These are phyloP conservation scores for Tychaedon coryphoeus DNA, from an alignment of 2,113 vertebrate genomes.

Conservation along the genomic window DNA sequence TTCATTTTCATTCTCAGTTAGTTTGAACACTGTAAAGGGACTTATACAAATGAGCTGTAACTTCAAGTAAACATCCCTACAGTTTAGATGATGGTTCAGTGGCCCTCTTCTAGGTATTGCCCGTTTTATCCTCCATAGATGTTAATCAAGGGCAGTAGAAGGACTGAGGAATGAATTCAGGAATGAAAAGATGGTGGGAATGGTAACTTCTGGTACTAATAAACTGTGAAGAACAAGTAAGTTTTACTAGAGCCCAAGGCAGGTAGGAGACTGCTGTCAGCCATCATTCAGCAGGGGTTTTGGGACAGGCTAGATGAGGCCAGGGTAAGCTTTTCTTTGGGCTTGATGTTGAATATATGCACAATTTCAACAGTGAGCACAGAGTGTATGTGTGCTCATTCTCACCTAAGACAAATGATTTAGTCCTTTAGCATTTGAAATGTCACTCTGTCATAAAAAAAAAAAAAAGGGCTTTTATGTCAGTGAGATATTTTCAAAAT, in stretches of 20 bases:
- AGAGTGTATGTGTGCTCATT: not conserved
- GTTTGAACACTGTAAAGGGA: not conserved
- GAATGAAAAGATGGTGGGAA: not conserved
- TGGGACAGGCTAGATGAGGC: not conserved
- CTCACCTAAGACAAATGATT: not conserved
- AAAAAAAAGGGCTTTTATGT: not conserved
- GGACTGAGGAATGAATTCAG: not conserved
- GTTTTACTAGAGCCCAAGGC: not conserved
- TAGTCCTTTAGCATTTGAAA: not conserved
- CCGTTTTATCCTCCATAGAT: not conserved
- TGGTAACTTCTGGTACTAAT: not conserved
- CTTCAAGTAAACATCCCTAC: not conserved
- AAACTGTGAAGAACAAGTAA: not conserved
- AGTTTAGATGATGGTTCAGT: not conserved
- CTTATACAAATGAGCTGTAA: not conserved
- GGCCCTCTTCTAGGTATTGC: not conserved
- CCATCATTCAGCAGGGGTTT: not conserved
- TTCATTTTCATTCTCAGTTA: not conserved
- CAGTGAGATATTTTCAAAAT: not conserved
- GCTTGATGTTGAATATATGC: not conserved
- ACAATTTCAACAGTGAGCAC: not conserved
- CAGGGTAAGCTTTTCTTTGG: not conserved
- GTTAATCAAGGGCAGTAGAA: not conserved
- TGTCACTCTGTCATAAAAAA: not conserved
- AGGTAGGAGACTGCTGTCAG: not conserved